Evolutionary conservation across 2,797 vertebrate genomes (phyloP).

Genomic region (Valencia hispanica): DNA sequence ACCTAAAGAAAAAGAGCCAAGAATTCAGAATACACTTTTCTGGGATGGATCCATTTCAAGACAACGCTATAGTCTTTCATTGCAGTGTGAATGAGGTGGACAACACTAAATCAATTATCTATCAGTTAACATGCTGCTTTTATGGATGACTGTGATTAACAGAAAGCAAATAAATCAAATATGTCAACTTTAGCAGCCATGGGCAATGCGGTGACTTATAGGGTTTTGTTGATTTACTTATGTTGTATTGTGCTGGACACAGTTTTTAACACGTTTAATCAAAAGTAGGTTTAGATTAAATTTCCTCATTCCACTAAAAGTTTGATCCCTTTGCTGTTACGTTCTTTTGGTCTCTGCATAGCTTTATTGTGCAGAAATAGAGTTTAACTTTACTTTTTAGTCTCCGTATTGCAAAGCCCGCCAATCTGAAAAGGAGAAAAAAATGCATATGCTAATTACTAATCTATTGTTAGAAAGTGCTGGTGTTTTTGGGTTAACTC

Average conservation of each 20-base stretch:
- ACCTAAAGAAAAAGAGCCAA: constrained; percentile 37
- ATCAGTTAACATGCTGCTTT: constrained; percentile 50
- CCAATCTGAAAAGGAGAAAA: background rate
- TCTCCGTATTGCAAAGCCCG: background rate
- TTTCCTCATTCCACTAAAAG: background rate
- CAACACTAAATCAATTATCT: constrained; percentile 58
- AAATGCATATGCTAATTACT: background rate
- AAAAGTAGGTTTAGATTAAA: background rate
- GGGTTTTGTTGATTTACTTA: background rate
- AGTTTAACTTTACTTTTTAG: background rate
- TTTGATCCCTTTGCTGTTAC: background rate
- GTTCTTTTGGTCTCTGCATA: background rate
- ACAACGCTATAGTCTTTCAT: constrained; percentile 43
- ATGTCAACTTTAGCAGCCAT: background rate
- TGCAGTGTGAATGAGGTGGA: constrained; percentile 58
- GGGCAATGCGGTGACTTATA: background rate
- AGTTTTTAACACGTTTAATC: background rate
- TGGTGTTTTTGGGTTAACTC: background rate
- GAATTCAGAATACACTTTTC: constrained; percentile 43
- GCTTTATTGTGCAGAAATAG: background rate
- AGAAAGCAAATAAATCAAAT: constrained; percentile 23
- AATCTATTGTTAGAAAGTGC: background rate
- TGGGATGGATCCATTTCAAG: constrained; percentile 39
- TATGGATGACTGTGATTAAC: constrained; percentile 15
- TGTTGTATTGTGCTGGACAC: background rate